These are phyloP conservation scores for Leucoptera coffeella DNA, from an alignment of 2,888 invertebrate genomes.

Conservation along the genomic window DNA sequence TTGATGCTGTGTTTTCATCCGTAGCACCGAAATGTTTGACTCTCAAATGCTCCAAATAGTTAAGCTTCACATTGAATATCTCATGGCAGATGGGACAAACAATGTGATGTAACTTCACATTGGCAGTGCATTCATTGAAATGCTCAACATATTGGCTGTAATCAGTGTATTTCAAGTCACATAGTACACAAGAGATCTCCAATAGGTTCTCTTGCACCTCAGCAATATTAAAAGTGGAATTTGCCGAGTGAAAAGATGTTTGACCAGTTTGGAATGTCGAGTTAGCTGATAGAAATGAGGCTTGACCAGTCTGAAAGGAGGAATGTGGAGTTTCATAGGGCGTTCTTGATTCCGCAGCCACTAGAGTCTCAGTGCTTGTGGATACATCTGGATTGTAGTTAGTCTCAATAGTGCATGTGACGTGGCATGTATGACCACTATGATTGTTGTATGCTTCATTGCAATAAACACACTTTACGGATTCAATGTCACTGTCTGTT, in stretches of 20 bases:
- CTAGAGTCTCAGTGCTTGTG: slow-evolving; percentile 37
- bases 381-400: slow-evolving; percentile 23
- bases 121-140: slow-evolving; percentile 35
- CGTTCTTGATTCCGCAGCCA: slow-evolving; percentile 19
- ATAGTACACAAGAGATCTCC: slow-evolving; percentile 32
- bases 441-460: slow-evolving; percentile 28
- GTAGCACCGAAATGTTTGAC: slow-evolving; percentile 18
- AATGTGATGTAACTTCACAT: slow-evolving; percentile 39
- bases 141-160: slow-evolving; percentile 33
- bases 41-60: slow-evolving; percentile 32
- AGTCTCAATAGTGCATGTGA: slow-evolving; percentile 36
- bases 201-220: neutral
- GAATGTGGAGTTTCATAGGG: slow-evolving; percentile 4
- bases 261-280: neutral
- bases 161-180: slow-evolving; percentile 31
- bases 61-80: slow-evolving; percentile 27
- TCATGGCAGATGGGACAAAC: slow-evolving; percentile 44
- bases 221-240: too few relatives aligned
- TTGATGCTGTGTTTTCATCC: slow-evolving; percentile 8
- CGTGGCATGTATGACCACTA: slow-evolving; percentile 30
- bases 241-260: too few relatives aligned
- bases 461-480: slow-evolving; percentile 38
- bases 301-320: neutral
- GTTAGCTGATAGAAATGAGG: neutral
- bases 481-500: slow-evolving; percentile 42